phyloP scores from a whole-genome alignment of 2,113 vertebrate species.

The mouse (Mus musculus) region DNA sequence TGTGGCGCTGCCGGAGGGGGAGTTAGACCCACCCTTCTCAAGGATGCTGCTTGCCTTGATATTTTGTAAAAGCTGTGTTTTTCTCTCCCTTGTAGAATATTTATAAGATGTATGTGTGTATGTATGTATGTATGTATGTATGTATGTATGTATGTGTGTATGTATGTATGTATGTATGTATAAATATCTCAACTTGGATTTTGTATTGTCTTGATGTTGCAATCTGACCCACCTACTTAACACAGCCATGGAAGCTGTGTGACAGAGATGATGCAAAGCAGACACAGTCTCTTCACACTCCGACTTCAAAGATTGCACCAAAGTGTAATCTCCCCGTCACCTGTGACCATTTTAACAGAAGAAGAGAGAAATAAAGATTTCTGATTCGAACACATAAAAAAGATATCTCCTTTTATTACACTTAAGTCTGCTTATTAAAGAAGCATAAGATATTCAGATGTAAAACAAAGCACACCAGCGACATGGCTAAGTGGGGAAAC shows the following conservation, averaged over 20 bases:
- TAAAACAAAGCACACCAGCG: background rate
- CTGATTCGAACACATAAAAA: background rate
- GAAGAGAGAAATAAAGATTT: conserved; percentile 26
- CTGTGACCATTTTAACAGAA: conserved; percentile 24
- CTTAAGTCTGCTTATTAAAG: conserved; percentile 30
- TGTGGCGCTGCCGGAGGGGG: background rate
- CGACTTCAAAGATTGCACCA: conserved; percentile 3
- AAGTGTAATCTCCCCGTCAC: background rate
- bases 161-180: background rate
- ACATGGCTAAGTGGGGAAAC: background rate
- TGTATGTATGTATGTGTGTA: too few relatives aligned
- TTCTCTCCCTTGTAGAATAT: background rate
- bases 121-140: too few relatives aligned
- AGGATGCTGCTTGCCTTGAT: background rate
- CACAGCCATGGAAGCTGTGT: background rate
- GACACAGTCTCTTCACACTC: background rate
- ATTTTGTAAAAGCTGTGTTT: conserved; percentile 13
- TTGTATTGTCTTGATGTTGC: background rate
- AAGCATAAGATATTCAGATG: conserved; percentile 8
- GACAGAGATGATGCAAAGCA: background rate
- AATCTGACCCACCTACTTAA: background rate
- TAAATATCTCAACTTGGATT: background rate
- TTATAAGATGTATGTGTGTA: background rate
- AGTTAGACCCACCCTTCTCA: background rate
- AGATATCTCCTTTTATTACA: background rate